Conservation (phyloP, 2,113 vertebrate genomes). For the Aegithalos caudatus region DNA sequence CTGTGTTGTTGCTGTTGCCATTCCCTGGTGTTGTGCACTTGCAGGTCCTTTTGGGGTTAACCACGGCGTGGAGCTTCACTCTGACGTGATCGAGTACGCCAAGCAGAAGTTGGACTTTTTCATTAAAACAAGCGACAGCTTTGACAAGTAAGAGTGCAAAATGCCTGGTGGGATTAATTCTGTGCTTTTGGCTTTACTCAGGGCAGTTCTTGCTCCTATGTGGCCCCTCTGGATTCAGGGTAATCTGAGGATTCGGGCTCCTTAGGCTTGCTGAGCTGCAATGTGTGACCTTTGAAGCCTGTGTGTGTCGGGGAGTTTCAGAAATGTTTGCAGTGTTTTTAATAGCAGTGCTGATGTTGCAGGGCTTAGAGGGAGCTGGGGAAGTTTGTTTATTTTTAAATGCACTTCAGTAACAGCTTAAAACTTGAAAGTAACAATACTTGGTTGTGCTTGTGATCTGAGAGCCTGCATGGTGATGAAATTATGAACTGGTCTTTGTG, state of each 20-base stretch:
- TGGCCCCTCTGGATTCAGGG: slow-evolving; percentile 8
- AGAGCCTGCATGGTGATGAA: not conserved
- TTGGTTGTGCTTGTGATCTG: not conserved
- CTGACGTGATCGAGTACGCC: slow-evolving; percentile 91
- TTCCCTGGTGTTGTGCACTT: not conserved
- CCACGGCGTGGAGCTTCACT: slow-evolving; percentile 92
- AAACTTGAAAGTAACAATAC: not conserved
- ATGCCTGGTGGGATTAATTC: not conserved
- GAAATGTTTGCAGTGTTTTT: not conserved
- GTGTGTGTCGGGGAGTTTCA: not conserved
- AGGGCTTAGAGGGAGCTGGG: not conserved
- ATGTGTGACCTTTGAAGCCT: not conserved
- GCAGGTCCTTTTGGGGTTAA: slow-evolving; percentile 94
- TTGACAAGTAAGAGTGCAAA: slow-evolving; percentile 84
- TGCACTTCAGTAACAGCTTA: not conserved
- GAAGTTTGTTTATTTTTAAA: not conserved
- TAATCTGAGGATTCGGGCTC: slow-evolving; percentile 39
- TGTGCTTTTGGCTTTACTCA: not conserved
- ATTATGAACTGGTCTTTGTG: not conserved
- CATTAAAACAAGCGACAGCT: slow-evolving; percentile 95
- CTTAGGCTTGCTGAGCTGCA: slow-evolving; percentile 42
- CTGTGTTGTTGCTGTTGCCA: not conserved
- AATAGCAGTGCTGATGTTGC: not conserved
- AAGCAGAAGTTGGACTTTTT: slow-evolving; percentile 94
- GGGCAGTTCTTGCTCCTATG: not conserved